phyloP scores from a whole-genome alignment of 2,113 vertebrate species.

The Suricata suricatta region DNA sequence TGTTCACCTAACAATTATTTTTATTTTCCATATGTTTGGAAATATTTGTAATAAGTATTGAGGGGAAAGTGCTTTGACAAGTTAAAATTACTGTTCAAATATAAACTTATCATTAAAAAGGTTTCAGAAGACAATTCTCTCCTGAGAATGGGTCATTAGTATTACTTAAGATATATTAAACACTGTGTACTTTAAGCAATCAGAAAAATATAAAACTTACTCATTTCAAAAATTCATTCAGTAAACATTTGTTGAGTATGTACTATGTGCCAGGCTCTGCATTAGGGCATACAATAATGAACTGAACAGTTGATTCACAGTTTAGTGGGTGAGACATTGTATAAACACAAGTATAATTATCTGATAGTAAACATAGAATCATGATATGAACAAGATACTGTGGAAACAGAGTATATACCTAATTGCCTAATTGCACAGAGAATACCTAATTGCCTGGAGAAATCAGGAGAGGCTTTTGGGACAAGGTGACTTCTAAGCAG shows the following conservation, averaged over 20 bases:
- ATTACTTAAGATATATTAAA: neutral
- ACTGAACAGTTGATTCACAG: neutral
- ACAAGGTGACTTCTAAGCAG: neutral
- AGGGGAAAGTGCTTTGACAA: neutral
- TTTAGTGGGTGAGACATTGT: neutral
- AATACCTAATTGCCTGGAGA: neutral
- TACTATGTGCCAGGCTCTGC: neutral
- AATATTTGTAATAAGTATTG: neutral
- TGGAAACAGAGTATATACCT: neutral
- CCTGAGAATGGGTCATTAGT: neutral
- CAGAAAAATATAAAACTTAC: neutral
- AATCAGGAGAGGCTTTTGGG: neutral
- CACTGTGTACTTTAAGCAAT: neutral
- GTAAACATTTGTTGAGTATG: neutral
- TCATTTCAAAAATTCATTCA: neutral
- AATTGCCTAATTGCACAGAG: neutral
- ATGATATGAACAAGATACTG: neutral
- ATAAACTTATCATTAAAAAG: neutral
- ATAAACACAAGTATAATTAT: neutral
- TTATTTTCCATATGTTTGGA: neutral
- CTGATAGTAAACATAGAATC: neutral
- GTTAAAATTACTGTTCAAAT: neutral
- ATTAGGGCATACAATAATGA: neutral
- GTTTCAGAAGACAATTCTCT: neutral
- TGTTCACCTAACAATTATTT: conserved; percentile 9